phyloP scores from a whole-genome alignment of 1,140 invertebrate genomes.

The Ostrea denselamellosa region DNA sequence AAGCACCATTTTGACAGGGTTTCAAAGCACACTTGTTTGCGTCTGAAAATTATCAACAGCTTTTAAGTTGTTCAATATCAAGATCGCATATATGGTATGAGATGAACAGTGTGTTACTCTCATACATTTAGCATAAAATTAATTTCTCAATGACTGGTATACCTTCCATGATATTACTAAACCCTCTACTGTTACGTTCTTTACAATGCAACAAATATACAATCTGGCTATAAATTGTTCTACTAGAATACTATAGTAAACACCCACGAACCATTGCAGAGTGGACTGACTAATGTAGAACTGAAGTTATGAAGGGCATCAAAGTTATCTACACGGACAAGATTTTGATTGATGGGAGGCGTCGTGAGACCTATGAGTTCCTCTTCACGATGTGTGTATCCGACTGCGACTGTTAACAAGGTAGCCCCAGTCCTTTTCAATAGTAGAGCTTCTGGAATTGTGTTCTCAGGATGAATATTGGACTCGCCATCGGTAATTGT shows the following conservation, averaged over 20 bases:
- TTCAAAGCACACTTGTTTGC: slow-evolving; percentile 79
- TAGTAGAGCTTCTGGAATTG: slow-evolving; percentile 67
- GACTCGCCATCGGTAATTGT: slow-evolving; percentile 74
- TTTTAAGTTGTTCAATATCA: no score
- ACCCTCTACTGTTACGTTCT: no score
- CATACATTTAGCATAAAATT: no score
- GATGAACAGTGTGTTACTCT: no score
- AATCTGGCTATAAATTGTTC: no score
- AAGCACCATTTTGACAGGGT: slow-evolving; percentile 87
- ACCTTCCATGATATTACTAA: no score
- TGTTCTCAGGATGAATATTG: slow-evolving; percentile 69
- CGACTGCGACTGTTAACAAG: slow-evolving; percentile 72
- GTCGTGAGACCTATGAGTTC: slow-evolving; percentile 71
- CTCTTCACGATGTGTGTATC: slow-evolving; percentile 56
- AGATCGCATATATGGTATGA: no score
- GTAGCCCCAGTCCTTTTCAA: slow-evolving; percentile 68
- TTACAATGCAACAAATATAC: no score
- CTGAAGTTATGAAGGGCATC: slow-evolving; percentile 64
- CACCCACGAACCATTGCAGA: slow-evolving; percentile 72
- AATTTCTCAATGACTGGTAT: no score
- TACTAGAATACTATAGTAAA: not conserved
- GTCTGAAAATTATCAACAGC: slow-evolving; percentile 55
- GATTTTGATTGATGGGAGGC: slow-evolving; percentile 66
- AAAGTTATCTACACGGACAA: slow-evolving; percentile 69
- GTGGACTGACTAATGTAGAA: slow-evolving; percentile 64